phyloP scores from a whole-genome alignment of 2,888 invertebrate species.

The Cyclophora albipunctata region DNA sequence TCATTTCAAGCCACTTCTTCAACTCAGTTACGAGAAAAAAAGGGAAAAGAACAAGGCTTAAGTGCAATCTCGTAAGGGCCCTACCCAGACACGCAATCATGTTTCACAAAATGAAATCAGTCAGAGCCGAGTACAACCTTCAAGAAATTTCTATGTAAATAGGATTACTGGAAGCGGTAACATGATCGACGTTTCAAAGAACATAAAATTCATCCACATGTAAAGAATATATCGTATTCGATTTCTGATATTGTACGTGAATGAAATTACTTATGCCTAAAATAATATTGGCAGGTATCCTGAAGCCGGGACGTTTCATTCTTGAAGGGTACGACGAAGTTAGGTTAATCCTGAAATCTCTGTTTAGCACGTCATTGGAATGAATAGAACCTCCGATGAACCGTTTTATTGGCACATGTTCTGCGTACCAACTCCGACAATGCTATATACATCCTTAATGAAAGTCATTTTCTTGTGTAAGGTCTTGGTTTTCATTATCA shows the following conservation, averaged over 20 bases:
- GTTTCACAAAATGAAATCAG: conserved; percentile 31
- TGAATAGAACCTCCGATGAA: conserved; percentile 22
- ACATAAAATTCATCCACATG: not conserved
- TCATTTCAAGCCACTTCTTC: too few species aligned
- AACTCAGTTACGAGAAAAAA: too few species aligned
- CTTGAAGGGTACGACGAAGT: too few species aligned
- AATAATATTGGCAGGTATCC: too few species aligned
- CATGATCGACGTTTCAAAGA: conserved; percentile 18
- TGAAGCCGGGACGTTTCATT: too few species aligned
- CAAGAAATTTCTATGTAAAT: conserved; percentile 36
- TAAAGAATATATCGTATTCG: not conserved
- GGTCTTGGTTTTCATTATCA: too few species aligned
- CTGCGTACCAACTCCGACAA: conserved; percentile 14
- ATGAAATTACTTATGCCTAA: too few species aligned
- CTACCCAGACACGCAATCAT: not conserved
- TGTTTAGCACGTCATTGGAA: conserved; percentile 21
- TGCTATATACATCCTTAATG: conserved; percentile 3
- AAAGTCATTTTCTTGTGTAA: conserved; percentile 10
- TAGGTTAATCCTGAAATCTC: conserved; percentile 17
- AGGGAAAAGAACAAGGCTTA: too few species aligned
- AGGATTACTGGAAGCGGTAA: conserved; percentile 31
- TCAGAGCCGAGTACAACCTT: conserved; percentile 23
- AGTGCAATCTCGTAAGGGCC: too few species aligned
- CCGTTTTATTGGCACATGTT: conserved; percentile 25
- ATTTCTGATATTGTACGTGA: too few species aligned